phyloP scores from a whole-genome alignment of 2,888 invertebrate genomes.

The Neria commutata region DNA sequence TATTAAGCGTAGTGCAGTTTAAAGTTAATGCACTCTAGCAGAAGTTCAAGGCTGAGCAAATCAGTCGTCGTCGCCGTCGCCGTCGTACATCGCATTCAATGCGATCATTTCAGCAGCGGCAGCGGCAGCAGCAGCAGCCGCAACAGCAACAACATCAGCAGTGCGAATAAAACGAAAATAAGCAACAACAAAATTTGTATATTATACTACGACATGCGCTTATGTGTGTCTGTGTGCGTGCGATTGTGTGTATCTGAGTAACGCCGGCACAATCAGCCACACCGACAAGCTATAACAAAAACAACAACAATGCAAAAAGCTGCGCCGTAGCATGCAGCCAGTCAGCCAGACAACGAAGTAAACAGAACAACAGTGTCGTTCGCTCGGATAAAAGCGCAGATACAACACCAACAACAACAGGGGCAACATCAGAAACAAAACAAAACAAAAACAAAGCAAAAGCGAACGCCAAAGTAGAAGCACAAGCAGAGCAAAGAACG shows the following conservation, averaged over 20 bases:
- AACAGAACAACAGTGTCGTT: slow-evolving; percentile 24
- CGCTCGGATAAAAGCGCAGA: background rate
- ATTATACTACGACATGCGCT: background rate
- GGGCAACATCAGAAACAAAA: background rate
- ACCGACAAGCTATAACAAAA: slow-evolving; percentile 27
- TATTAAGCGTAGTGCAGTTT: slow-evolving; percentile 30
- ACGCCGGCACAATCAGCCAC: slow-evolving; percentile 27
- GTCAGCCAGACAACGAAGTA: slow-evolving; percentile 20
- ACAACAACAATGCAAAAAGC: background rate
- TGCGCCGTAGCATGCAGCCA: slow-evolving; percentile 25
- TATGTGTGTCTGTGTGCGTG: slow-evolving; percentile 12
- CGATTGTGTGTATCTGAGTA: slow-evolving; percentile 24
- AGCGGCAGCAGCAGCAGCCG: slow-evolving; percentile 4
- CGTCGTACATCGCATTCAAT: slow-evolving; percentile 34
- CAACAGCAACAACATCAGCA: slow-evolving; percentile 18
- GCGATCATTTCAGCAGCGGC: slow-evolving; percentile 39
- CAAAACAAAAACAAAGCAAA: background rate
- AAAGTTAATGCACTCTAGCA: slow-evolving; percentile 61
- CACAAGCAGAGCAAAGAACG: slow-evolving; percentile 1
- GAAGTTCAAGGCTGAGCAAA: slow-evolving; percentile 62
- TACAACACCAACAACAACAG: slow-evolving; percentile 3
- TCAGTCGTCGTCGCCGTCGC: slow-evolving; percentile 44
- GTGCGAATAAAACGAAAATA: slow-evolving; percentile 18
- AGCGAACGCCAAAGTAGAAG: background rate
- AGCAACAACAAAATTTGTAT: slow-evolving; percentile 23